Evolutionary conservation across 2,113 vertebrate species (phyloP), one percentile per base, ranked within the genome.

Genomic region (Danio rerio): DNA sequence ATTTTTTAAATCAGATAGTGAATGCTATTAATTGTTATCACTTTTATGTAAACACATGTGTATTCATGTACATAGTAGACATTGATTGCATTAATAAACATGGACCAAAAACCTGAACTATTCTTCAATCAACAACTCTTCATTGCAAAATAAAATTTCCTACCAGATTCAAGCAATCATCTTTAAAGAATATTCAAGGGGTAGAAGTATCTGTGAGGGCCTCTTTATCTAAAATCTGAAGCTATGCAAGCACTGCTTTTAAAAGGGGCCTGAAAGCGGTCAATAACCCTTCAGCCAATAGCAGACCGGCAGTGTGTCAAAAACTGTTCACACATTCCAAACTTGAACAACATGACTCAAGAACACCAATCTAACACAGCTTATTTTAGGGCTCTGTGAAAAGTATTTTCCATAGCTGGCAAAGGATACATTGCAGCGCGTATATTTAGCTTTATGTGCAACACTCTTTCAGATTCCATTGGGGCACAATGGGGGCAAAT

Each of bases 361-460:
- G 58, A 71, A 78, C 59, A 50, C 76, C 58, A 20, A 16, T 61
- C 56, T 21, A 16, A 43, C 53, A 61, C 43, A 52, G 76, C 49
- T 56, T 79, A 89, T 87, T 87, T 84, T 59, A 78, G 50, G 40
- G 65, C 10, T 75, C 84, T n/a, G 47, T 78, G 84, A 88, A 89
- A 88, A 89, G 89, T 86, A 89, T 78, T 92, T 91, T 92, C 90
- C 89, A 90, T 74, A 78, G 61, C 62, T 12, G 12, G 45, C 1
- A 56, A 84, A 84, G 82, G 85, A 86, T 85, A 80, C 50, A 74
- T 70, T 55, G n/a, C 84, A 62, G 20, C 68, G 70, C 87, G 89
- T 93, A 92, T 89, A 91, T 90, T 92, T 90, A 93, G 91, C 89
- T 89, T 73, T 89, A 90, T 88, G 89, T 78, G 87, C 71, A 82